These are phyloP conservation scores for Spodoptera picta DNA, from an alignment of 2,888 invertebrate genomes.

Conservation along the genomic window DNA sequence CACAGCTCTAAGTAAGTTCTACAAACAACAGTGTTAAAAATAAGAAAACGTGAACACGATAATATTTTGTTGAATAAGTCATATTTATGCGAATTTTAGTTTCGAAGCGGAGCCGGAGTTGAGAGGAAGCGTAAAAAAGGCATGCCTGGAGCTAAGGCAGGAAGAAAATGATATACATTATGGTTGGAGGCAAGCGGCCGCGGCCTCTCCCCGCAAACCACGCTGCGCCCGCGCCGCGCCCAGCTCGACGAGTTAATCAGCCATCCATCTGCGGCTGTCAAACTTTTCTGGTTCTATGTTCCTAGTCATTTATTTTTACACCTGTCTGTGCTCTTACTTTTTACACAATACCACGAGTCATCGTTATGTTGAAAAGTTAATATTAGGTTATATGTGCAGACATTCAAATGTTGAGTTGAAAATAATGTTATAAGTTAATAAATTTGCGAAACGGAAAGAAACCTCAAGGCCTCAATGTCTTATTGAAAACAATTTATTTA, in stretches of 20 bases:
- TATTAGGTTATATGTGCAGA: no score
- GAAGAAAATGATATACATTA: conserved; percentile 80
- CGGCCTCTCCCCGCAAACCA: conserved; percentile 58
- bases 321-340: not conserved
- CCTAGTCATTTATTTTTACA: not conserved
- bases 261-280: conserved; percentile 69
- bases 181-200: conserved; percentile 64
- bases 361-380: not conserved
- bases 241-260: conserved; percentile 86
- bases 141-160: conserved; percentile 65
- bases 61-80: conserved; percentile 41
- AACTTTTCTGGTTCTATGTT: conserved; percentile 57
- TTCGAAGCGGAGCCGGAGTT: conserved; percentile 32
- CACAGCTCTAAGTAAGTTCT: conserved; percentile 24
- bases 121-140: conserved; percentile 70
- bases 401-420: no score
- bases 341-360: no score
- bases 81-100: conserved; percentile 34
- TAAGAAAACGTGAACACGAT: conserved; percentile 29
- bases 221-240: conserved; percentile 61
- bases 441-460: no score
- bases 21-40: conserved; percentile 20
- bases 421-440: no score
- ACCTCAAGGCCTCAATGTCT: no score
- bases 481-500: no score